Evolutionary conservation across 1,140 invertebrate species (phyloP), one percentile per base, ranked within the genome.

Genomic region (Palaemon carinicauda): DNA sequence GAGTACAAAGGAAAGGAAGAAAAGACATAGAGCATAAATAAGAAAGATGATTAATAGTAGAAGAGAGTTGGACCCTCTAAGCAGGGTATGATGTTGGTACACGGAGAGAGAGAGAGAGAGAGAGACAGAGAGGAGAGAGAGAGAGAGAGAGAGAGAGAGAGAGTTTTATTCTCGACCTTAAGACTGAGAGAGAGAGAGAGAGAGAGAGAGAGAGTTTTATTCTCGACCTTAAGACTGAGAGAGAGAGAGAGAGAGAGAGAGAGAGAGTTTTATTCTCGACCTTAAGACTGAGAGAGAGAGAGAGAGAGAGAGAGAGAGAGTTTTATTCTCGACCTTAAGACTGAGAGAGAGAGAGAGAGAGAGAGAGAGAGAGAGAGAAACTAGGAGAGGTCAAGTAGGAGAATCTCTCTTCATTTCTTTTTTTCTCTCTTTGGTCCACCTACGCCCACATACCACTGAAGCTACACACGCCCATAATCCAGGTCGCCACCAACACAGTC

Each of bases 311-410:
- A 74, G 71, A 5, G 41, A 41, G 12, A 0, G 7, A 41, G 7
- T 41, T 12, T 12, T 41, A 41, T 12, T 41, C 41, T 41, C 12
- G 41, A 41, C 41, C 41, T 41, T 12, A 12, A 4, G 41, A 7
- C 7, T 9, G 24, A 27, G 19, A 21, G 24, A 15, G 65, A 71
- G 65, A 71, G 65, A 50, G 41, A 77, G 74, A 77, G 74, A 41
- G 31, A 77, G 74, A 52, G 33, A 78, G 74, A 52, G 74, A 78
- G 74, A 78, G 74, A 52, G 74, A 73, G 74, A 5, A 50, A 78
- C 31, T 50, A 50, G 51, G 74, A 52, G 51, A 54, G 77, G 27
- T 21, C 51, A 52, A 41, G 41, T 15, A 24, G 41, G 27, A 24
- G 27, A 41, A 9, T 41, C 31, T 41, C 74, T 41, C 77, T 52